Evolutionary conservation across 1,140 invertebrate species (phyloP), one percentile per base, ranked within the genome.

Genomic region (Polypedilum vanderplanki): DNA sequence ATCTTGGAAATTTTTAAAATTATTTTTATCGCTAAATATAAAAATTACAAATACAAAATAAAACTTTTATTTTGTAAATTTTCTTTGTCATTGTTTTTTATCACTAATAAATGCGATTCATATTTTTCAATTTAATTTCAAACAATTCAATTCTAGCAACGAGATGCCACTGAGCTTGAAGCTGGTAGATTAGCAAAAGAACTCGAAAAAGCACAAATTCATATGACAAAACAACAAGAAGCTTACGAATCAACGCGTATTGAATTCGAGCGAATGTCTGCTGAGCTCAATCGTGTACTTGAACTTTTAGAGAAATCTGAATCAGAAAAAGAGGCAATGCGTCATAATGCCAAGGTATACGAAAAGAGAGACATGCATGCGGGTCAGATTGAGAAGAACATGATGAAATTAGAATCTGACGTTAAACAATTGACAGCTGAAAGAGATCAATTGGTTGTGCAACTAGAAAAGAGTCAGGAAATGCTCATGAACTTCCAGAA

Each of bases 401-500:
- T 92, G 75, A 88, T 91, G 73, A 94, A 94, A 80, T 85, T 94
- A 76, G 93, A 95, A 80, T 86, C 87, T 0, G 93, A 96, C 76
- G 88, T 91, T 76, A 94, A 93, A 79, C 92, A 95, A 81, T 79
- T 96, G 78, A 90, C 91, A 41, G 87, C 91, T 57, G 93, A 96
- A 82, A 83, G 93, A 12, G 93, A 96, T 80, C 93, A 96, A 81
- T 82, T 96, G 75, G 93, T 96, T 0, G 88, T 91, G 74, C 94
- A 96, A 81, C 80, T 96, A 79, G 93, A 96, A 81, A 96, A 96
- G 82, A 94, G 92, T 7, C 93, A 96, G 81, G 93, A 95, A 79
- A 95, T 96, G 88, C 82, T 96, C 64, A 90, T 95, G 83, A 94
- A 94, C 82, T 95, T 96, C 90, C 94, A 95, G 82, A 90, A 94